Base-by-base conservation (phyloP, 1,140 invertebrate species). In the Euwallacea similis region DNA sequence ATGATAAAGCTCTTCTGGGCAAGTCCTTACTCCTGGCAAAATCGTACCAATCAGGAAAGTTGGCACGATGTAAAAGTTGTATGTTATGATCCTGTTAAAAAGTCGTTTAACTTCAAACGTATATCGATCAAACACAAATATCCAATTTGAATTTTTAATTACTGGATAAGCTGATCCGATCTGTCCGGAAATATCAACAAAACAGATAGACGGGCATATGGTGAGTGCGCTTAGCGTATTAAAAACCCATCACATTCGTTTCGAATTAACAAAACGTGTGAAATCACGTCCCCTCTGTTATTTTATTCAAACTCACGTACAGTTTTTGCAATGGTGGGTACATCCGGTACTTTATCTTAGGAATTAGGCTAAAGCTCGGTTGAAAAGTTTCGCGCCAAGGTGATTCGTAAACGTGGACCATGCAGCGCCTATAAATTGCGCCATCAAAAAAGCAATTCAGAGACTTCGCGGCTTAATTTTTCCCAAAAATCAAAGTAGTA, bases 211-310 rank as follows among this genome's bases (percentile, higher is more conserved):
- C 55, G 21, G 55, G 55, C 55, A 58, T 58, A 58, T 41, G 55
- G 55, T 21, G 55, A 50, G 46, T 58, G 13, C 55, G 55, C 21
- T 58, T 58, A 58, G n/a, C 55, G 16, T 58, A 58, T 58, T 58
- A 58, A 58, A 58, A 58, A 15, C 16, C 55, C 55, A 58, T 58
- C 55, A 58, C 16, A 58, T 58, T 21, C 55, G 55, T 15, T 58
- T 58, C 16, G n/a, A 58, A 58, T 58, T 58, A 58, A 58, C n/a
- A 58, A 58, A 58, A 58, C 13, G 55, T 58, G 21, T 58, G 16
- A 58, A 58, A 15, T 58, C 55, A 33, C n/a, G n/a, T 58, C 55
- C 10, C 16, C 16, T 41, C 21, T n/a, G 10, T 15, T n/a, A 10
- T n/a, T 58, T 58, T 58, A 11, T 15, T 58, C 55, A 16, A 15